Base-by-base conservation (phyloP, 2,797 vertebrate genomes). In the Scolopax bukidnonensis region DNA sequence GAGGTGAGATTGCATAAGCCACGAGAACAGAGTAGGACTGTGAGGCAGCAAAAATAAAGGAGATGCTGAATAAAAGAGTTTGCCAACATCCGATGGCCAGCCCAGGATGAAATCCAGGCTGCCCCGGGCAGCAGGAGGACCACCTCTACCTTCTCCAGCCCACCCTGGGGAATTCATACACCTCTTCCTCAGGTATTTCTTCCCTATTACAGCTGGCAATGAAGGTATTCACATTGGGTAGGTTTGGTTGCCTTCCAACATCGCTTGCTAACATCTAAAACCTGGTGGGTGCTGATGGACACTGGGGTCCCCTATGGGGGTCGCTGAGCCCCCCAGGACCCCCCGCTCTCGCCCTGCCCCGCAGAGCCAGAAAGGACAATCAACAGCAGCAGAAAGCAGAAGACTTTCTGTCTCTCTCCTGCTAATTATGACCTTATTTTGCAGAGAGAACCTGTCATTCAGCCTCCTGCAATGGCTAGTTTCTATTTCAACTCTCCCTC, bases 401-500 rank as follows among this genome's bases (percentile, higher is more conserved):
- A 80, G 93, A 96, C 84, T 96, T 84, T 8, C 63, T 27, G 38
- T 53, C 80, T 63, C 68, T 67, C 76, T 71, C 89, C 89, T 69
- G 88, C 92, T 97, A 97, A 97, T 97, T 97, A 97, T 88, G 80
- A 97, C 93, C 96, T 94, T 85, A 85, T 95, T 96, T 93, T 87
- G 75, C 84, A 77, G 87, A 63, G 70, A 70, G 94, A 70, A 92
- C 51, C 94, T 97, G 95, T 96, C 97, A 94, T 89, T 96, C 94
- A 95, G 89, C 91, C 90, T 88, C 74, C 81, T 60, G 85, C 96
- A 97, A 97, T 96, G 97, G 90, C 94, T 96, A 71, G 96, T 95
- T 97, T 97, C 97, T 97, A 97, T 98, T 98, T 96, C 96, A 95
- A 94, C 94, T 75, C 96, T 88, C 93, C 97, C 92, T 97, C 96